Conservation (phyloP, 2,113 vertebrate species). For the Anarrhichthys ocellatus region DNA sequence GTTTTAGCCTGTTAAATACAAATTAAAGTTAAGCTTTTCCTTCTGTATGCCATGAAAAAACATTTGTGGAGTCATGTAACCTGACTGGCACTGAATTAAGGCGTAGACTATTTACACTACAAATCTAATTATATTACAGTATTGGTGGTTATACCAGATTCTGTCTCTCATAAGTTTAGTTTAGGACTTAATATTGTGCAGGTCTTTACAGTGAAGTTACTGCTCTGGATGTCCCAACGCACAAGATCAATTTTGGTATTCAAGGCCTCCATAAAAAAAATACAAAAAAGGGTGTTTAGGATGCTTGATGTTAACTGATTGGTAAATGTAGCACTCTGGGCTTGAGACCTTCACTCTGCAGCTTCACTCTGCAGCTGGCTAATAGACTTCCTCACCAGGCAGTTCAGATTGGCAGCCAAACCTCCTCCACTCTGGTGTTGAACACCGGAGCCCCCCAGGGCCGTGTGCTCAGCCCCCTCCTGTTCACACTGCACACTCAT, state of each 20-base stretch:
- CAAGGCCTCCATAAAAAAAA: not conserved
- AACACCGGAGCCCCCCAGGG: too few relatives aligned
- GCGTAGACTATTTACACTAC: not conserved
- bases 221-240: not conserved
- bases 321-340: too few relatives aligned
- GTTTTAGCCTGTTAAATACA: not conserved
- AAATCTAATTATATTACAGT: not conserved
- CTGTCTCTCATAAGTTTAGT: not conserved
- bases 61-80: not conserved
- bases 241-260: not conserved
- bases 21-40: not conserved
- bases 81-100: not conserved
- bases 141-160: not conserved
- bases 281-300: not conserved
- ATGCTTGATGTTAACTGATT: too few relatives aligned
- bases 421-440: too few relatives aligned
- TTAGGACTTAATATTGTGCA: not conserved
- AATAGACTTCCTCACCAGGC: too few relatives aligned
- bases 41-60: not conserved
- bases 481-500: too few relatives aligned
- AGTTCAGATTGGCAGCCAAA: too few relatives aligned
- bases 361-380: too few relatives aligned
- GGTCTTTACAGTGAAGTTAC: not conserved
- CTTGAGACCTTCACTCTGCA: too few relatives aligned
- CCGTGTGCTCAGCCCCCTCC: too few relatives aligned